Percentiles rank a stretch among this genome's conserved stretches.
Conservation (phyloP, 2,797 vertebrate genomes). For the Alectoris magna region DNA sequence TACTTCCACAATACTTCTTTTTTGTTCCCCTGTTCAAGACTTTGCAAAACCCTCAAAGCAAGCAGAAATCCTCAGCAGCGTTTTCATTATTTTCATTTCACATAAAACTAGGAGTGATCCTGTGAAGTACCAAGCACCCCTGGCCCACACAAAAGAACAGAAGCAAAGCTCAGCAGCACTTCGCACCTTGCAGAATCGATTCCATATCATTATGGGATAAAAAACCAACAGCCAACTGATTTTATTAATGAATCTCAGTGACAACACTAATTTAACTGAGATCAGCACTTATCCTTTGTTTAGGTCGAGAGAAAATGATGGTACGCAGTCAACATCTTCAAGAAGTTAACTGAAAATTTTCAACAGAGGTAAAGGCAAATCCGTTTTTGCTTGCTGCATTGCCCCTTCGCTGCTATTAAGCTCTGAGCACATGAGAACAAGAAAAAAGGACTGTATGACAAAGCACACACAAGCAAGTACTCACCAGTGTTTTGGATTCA, state of each 20-base stretch:
- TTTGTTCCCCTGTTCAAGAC: not conserved
- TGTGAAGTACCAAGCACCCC: not conserved
- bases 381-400: conserved; percentile 38
- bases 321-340: conserved; percentile 2
- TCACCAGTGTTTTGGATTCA: conserved; percentile 61
- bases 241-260: conserved; percentile 61
- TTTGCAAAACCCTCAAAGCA: conserved; percentile 40
- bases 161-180: not conserved
- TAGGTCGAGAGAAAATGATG: not conserved
- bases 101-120: not conserved
- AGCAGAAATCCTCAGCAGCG: not conserved
- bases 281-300: conserved; percentile 45
- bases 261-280: conserved; percentile 58
- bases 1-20: not conserved
- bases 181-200: conserved; percentile 23
- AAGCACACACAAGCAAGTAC: conserved; percentile 66
- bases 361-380: conserved; percentile 47
- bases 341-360: conserved; percentile 44
- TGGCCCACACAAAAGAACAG: not conserved
- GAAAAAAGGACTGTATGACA: conserved; percentile 25
- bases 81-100: conserved; percentile 67
- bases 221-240: conserved; percentile 56
- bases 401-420: conserved; percentile 63
- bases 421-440: conserved; percentile 68
- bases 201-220: conserved; percentile 49